A percentile compares a stretch with the other conserved stretches of the same genome.
Conservation (phyloP, 2,797 vertebrate genomes). For the Arnoldichthys spilopterus region DNA sequence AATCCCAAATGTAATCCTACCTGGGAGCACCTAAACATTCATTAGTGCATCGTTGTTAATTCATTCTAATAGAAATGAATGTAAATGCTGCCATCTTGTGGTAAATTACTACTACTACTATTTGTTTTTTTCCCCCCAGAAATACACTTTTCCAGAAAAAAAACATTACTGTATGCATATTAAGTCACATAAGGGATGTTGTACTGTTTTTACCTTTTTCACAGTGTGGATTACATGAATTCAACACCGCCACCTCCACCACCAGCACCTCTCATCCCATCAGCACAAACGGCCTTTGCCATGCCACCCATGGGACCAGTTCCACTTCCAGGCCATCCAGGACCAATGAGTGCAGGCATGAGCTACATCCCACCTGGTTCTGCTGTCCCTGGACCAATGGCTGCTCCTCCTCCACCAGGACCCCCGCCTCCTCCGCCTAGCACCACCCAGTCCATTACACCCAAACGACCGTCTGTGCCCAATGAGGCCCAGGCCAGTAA, state of each 20-base stretch:
- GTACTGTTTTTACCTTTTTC: background rate
- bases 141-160: background rate
- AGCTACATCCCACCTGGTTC: slow-evolving; percentile 80
- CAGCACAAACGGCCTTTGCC: slow-evolving; percentile 93
- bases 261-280: slow-evolving; percentile 84
- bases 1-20: background rate
- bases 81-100: slow-evolving; percentile 72
- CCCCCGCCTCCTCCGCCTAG: slow-evolving; percentile 88
- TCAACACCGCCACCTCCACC: slow-evolving; percentile 75
- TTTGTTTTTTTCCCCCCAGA: background rate
- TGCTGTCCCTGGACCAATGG: slow-evolving; percentile 77
- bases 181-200: background rate
- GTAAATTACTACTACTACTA: slow-evolving; percentile 18
- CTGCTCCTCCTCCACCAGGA: slow-evolving; percentile 86
- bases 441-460: slow-evolving; percentile 70
- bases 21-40: background rate
- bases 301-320: slow-evolving; percentile 86
- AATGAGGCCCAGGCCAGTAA: slow-evolving; percentile 79
- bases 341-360: slow-evolving; percentile 71
- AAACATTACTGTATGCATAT: background rate
- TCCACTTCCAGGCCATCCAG: slow-evolving; percentile 73
- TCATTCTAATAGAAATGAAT: slow-evolving; percentile 11
- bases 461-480: slow-evolving; percentile 84
- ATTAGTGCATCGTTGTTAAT: background rate
- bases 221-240: slow-evolving; percentile 80